Percentiles rank a stretch among this genome's conserved stretches.
Conservation (phyloP, 37 sponge, comb jelly and placozoan genomes). For the Spongia lamella region DNA sequence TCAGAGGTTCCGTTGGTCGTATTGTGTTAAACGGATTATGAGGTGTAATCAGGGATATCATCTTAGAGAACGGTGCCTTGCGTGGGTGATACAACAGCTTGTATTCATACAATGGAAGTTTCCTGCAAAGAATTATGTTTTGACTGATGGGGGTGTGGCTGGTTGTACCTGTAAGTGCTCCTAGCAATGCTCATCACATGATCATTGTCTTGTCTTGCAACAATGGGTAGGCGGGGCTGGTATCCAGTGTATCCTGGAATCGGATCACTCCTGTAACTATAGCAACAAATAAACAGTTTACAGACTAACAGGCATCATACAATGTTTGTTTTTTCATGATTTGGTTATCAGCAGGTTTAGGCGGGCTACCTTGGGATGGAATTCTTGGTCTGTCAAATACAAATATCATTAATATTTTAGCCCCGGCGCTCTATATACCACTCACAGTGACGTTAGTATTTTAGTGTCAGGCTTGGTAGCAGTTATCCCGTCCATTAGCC, state of each 20-base stretch:
- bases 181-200: conserved; percentile 32
- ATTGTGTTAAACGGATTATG: conserved; percentile 60
- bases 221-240: conserved; percentile 25
- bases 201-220: conserved; percentile 3
- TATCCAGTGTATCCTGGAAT: conserved; percentile 67
- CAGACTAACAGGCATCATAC: too few species aligned
- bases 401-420: too few species aligned
- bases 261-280: conserved; percentile 27
- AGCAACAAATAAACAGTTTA: background rate
- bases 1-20: background rate
- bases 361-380: too few species aligned
- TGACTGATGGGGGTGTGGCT: background rate
- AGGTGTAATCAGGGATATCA: conserved; percentile 65
- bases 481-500: too few species aligned
- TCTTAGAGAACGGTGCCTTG: conserved; percentile 60
- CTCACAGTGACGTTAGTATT: too few species aligned
- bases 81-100: background rate
- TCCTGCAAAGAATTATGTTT: conserved; percentile 18
- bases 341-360: too few species aligned
- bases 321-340: too few species aligned
- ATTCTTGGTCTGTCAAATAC: too few species aligned
- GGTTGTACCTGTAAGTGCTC: conserved; percentile 35
- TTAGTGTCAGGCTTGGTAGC: too few species aligned
- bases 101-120: conserved; percentile 40
- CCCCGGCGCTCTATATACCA: too few species aligned